Conservation (phyloP, 2,113 vertebrate genomes). For the Anser cygnoides region DNA sequence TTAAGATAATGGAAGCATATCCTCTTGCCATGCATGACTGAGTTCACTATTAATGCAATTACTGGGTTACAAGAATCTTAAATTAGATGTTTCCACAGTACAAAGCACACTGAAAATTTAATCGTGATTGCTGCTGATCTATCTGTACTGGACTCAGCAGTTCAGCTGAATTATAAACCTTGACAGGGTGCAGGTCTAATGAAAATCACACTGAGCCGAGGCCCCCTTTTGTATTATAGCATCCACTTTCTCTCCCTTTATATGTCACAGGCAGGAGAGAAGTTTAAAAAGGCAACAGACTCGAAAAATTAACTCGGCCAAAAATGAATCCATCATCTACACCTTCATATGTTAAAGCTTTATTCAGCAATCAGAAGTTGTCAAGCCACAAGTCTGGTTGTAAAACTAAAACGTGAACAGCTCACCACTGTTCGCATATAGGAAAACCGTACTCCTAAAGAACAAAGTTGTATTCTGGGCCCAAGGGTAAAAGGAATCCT, state of each 20-base stretch:
- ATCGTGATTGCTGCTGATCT: neutral
- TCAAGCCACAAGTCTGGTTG: neutral
- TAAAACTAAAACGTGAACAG: neutral
- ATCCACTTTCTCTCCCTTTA: neutral
- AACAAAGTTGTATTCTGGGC: neutral
- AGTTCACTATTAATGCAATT: neutral
- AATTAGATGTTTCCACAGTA: neutral
- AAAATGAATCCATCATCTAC: neutral
- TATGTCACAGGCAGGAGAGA: neutral
- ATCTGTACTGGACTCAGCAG: neutral
- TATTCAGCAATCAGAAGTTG: neutral
- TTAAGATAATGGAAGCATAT: neutral
- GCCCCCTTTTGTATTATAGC: neutral
- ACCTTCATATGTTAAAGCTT: neutral
- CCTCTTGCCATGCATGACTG: accelerated
- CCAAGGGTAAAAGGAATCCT: neutral
- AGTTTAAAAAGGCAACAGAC: neutral
- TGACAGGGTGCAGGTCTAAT: neutral
- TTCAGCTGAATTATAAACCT: neutral
- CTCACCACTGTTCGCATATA: neutral
- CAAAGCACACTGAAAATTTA: neutral
- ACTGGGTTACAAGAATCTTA: neutral
- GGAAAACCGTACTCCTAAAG: neutral
- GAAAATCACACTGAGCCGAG: neutral
- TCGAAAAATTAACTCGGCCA: neutral